A percentile compares a stretch with the other conserved stretches of the same genome.
Conservation (phyloP, 2,888 invertebrate species). For the Lasioglossum vierecki region DNA sequence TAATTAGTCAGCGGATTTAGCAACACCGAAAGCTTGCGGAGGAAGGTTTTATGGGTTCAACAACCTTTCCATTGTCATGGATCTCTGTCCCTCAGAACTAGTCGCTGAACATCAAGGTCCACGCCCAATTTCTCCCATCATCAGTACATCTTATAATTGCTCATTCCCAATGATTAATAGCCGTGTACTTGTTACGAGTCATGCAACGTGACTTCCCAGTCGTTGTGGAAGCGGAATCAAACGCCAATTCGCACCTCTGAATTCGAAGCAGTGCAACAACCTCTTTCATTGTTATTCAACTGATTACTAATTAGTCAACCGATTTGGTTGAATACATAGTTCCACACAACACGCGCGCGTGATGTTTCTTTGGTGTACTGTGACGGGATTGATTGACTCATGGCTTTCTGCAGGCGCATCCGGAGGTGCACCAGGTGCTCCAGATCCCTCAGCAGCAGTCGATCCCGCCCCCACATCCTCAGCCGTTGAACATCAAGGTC, state of each 20-base stretch:
- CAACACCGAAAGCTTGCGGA: too few species aligned
- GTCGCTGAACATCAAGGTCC: too few species aligned
- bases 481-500: conserved; percentile 79
- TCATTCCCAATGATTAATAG: conserved; percentile 28
- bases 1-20: not conserved
- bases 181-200: conserved; percentile 16
- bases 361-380: not conserved
- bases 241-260: not conserved
- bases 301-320: too few species aligned
- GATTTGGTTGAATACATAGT: too few species aligned
- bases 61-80: too few species aligned
- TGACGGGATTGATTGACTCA: too few species aligned
- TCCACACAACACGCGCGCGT: too few species aligned
- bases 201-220: conserved; percentile 38
- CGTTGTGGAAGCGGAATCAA: too few species aligned
- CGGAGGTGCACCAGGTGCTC: conserved; percentile 73
- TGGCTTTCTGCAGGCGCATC: conserved; percentile 51
- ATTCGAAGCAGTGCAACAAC: not conserved
- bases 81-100: too few species aligned
- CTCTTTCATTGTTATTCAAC: too few species aligned
- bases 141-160: conserved; percentile 10
- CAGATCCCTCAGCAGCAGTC: conserved; percentile 79
- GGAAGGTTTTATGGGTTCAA: too few species aligned
- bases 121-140: conserved; percentile 11
- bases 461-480: conserved; percentile 80